Percentiles rank a stretch among this genome's conserved stretches.
phyloP scores from a whole-genome alignment of 2,888 invertebrate species.

The Rhogogaster chlorosoma region DNA sequence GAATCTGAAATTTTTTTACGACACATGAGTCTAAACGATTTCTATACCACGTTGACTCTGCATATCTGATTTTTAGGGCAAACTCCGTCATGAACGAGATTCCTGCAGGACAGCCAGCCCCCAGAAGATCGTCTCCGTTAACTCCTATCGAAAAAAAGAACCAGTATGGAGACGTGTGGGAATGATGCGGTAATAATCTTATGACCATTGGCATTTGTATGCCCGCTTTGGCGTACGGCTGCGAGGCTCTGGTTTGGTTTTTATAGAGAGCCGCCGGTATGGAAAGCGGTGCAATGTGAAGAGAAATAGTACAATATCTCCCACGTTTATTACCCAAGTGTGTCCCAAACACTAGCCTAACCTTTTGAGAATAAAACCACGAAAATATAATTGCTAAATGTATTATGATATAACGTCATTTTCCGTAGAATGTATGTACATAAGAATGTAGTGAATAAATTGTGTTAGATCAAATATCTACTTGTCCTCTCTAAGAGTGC shows the following conservation, averaged over 20 bases:
- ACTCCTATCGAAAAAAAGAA: slow-evolving; percentile 11
- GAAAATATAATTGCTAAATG: not conserved
- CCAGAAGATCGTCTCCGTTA: not conserved
- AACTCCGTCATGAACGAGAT: not conserved
- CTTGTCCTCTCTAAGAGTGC: not conserved
- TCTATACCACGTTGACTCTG: not conserved
- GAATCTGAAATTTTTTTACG: not conserved
- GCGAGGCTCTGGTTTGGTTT: not conserved
- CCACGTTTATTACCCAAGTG: not conserved
- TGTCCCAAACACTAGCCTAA: not conserved
- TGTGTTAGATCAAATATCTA: not conserved
- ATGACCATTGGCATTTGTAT: not conserved
- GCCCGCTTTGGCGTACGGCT: not conserved
- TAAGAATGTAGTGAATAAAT: slow-evolving; percentile 31
- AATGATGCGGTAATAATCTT: not conserved
- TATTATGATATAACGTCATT: too few species aligned
- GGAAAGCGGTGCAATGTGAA: not conserved
- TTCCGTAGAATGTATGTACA: slow-evolving; percentile 9
- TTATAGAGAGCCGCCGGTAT: not conserved
- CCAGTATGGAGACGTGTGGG: slow-evolving; percentile 44
- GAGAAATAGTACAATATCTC: not conserved
- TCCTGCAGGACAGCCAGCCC: not conserved
- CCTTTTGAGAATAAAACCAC: not conserved
- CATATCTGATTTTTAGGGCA: not conserved
- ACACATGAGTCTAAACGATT: not conserved